Conservation (phyloP, 2,797 vertebrate genomes). For the Morelia viridis region DNA sequence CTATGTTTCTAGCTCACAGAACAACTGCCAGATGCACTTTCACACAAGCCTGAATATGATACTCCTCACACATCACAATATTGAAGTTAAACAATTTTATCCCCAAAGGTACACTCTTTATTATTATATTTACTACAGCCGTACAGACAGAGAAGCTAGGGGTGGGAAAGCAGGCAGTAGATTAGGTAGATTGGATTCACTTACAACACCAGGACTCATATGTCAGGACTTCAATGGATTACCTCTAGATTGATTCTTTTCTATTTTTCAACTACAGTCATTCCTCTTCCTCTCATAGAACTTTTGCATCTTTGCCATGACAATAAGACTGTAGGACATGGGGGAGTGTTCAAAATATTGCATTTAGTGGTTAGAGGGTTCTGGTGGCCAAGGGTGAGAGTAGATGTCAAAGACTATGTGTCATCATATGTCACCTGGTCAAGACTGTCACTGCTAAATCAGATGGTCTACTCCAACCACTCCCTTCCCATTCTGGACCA, state of each 20-base stretch:
- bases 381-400: too few relatives aligned
- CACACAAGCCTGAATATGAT: neutral
- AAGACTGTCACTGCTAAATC: too few relatives aligned
- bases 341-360: too few relatives aligned
- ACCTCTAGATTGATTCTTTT: neutral
- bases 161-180: neutral
- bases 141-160: neutral
- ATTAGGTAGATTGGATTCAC: neutral
- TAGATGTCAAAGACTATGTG: too few relatives aligned
- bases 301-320: neutral
- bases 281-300: neutral
- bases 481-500: too few relatives aligned
- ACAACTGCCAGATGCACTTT: neutral
- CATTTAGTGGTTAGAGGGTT: too few relatives aligned
- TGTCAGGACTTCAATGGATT: neutral
- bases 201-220: neutral
- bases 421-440: too few relatives aligned
- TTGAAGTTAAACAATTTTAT: neutral
- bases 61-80: neutral
- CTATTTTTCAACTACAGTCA: neutral
- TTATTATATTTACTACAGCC: neutral
- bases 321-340: neutral
- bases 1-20: neutral
- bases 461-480: too few relatives aligned
- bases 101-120: neutral